Conservation (phyloP, 2,888 invertebrate genomes). For the Metopia argyrocephala region DNA sequence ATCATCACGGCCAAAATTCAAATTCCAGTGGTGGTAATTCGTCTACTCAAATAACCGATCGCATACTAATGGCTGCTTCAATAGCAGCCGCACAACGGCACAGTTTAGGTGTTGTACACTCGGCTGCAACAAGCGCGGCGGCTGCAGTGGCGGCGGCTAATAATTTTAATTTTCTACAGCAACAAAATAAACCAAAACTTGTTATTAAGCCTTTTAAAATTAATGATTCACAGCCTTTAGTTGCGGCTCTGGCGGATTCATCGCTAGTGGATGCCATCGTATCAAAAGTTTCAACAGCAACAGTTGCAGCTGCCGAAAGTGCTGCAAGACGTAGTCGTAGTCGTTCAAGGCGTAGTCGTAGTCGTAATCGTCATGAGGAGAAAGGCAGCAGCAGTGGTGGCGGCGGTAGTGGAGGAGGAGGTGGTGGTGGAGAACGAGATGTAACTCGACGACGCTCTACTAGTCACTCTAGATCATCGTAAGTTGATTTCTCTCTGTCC, state of each 20-base stretch:
- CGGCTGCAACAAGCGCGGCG: constrained; percentile 60
- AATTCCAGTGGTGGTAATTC: constrained; percentile 42
- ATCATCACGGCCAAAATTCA: constrained; percentile 65
- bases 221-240: constrained; percentile 78
- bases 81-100: constrained; percentile 67
- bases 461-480: constrained; percentile 79
- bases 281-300: constrained; percentile 77
- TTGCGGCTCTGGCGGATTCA: constrained; percentile 76
- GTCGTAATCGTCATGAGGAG: constrained; percentile 60
- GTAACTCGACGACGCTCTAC: constrained; percentile 67
- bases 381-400: constrained; percentile 30
- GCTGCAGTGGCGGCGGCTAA: constrained; percentile 70
- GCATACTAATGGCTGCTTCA: constrained; percentile 68
- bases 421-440: constrained; percentile 33
- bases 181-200: constrained; percentile 76
- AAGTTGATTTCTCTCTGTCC: no score
- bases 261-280: constrained; percentile 77
- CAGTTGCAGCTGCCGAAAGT: constrained; percentile 76
- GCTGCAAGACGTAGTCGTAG: constrained; percentile 76
- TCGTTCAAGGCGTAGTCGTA: constrained; percentile 72
- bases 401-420: constrained; percentile 44
- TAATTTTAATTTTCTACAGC: constrained; percentile 74
- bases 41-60: constrained; percentile 65
- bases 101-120: constrained; percentile 65
- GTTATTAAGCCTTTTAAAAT: constrained; percentile 79